A percentile compares a stretch with the other conserved stretches of the same genome.
phyloP scores from a whole-genome alignment of 2,888 invertebrate genomes.

The Molorchus minor region DNA sequence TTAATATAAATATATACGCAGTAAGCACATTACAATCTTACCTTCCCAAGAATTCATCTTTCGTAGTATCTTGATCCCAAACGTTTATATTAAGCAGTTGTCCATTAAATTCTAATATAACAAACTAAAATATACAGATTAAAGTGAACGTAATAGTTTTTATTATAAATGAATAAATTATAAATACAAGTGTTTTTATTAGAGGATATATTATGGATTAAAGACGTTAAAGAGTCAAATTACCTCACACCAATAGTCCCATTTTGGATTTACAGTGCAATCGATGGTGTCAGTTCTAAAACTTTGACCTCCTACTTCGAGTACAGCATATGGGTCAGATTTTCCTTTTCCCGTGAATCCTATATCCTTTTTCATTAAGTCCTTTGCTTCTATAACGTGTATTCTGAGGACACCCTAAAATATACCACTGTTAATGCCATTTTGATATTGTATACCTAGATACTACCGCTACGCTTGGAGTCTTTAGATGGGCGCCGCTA shows the following conservation, averaged over 20 bases:
- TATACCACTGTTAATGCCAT: background rate
- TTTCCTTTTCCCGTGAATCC: constrained; percentile 90
- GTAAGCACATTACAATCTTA: constrained; percentile 25
- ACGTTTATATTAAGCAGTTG: constrained; percentile 44
- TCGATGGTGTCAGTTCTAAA: constrained; percentile 92
- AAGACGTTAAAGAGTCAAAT: too few relatives aligned
- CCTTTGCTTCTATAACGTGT: constrained; percentile 92
- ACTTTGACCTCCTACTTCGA: constrained; percentile 90
- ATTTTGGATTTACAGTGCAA: constrained; percentile 92
- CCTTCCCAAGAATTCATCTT: constrained; percentile 50
- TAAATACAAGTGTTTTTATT: too few relatives aligned
- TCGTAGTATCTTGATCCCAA: constrained; percentile 48
- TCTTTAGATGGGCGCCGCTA: constrained; percentile 68
- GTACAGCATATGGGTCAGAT: constrained; percentile 95
- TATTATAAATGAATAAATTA: background rate
- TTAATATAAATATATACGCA: background rate
- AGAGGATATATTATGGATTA: too few relatives aligned
- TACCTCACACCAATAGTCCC: constrained; percentile 99
- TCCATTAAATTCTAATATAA: constrained; percentile 43
- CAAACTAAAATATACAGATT: constrained; percentile 44
- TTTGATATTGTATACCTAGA: background rate
- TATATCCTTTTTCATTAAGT: constrained; percentile 95
- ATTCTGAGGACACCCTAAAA: constrained; percentile 89
- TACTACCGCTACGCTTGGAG: constrained; percentile 41
- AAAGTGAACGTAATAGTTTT: background rate